These are phyloP conservation scores for Dryomyza anilis DNA, from an alignment of 2,888 invertebrate genomes.

Conservation along the genomic window DNA sequence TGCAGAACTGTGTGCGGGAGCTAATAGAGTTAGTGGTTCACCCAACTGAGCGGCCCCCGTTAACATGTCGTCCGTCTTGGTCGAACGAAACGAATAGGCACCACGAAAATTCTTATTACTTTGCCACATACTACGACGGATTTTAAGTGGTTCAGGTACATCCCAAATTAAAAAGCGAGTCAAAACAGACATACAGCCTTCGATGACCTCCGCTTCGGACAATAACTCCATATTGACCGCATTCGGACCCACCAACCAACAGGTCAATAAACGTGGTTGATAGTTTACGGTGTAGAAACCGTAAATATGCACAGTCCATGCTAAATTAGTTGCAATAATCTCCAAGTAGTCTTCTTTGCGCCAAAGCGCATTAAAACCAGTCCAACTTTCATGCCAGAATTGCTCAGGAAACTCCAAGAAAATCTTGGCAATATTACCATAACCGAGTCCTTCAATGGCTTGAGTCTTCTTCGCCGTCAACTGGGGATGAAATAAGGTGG, in stretches of 20 bases:
- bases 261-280: slow-evolving; percentile 68
- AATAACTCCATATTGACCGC: slow-evolving; percentile 67
- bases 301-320: slow-evolving; percentile 69
- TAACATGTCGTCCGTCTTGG: slow-evolving; percentile 63
- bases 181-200: slow-evolving; percentile 44
- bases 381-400: slow-evolving; percentile 64
- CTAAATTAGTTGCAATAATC: slow-evolving; percentile 36
- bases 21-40: slow-evolving; percentile 59
- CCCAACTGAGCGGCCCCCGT: slow-evolving; percentile 64
- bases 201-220: slow-evolving; percentile 59
- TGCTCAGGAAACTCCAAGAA: slow-evolving; percentile 65
- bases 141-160: slow-evolving; percentile 41
- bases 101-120: slow-evolving; percentile 67
- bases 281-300: slow-evolving; percentile 70
- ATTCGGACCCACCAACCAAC: slow-evolving; percentile 69
- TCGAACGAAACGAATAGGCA: slow-evolving; percentile 68
- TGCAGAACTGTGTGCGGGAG: background rate
- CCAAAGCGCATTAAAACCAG: slow-evolving; percentile 66
- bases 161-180: slow-evolving; percentile 42
- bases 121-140: slow-evolving; percentile 67
- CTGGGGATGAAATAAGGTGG: slow-evolving; percentile 60
- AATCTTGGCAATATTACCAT: slow-evolving; percentile 68
- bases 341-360: slow-evolving; percentile 57
- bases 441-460: slow-evolving; percentile 64
- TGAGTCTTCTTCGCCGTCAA: slow-evolving; percentile 60